Base-by-base conservation (phyloP, 2,113 vertebrate species). In the Epinephelus cyanopodus region DNA sequence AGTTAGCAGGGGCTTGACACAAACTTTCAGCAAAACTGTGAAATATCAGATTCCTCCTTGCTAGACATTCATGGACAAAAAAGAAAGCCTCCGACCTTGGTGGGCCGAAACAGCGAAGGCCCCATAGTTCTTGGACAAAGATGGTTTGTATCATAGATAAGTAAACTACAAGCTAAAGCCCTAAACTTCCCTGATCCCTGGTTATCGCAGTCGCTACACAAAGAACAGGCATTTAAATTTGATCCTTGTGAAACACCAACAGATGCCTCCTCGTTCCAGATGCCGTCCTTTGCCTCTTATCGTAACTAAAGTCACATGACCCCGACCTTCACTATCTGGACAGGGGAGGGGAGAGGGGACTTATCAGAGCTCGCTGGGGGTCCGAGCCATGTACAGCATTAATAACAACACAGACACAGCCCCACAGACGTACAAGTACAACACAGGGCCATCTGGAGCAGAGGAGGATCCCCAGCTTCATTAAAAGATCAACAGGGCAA, bases 401-500 rank as follows among this genome's bases (percentile, higher is more conserved):
- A 89, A 74, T 76, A 80, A 73, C 67, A 77, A 82, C 74, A 87
- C 54, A 61, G 19, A 75, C 68, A 70, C 23, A 2, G 42, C 27
- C 71, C 45, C 42, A 66, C 67, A 67, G 74, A 86, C 84, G 68
- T 87, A 71, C 66, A 84, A 76, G 72, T 74, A 90, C 56, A 74
- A 70, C 75, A 84, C 79, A 58, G 12, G 42, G 80, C 90, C 89
- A 94, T 93, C 92, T 95, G 91, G 93, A 89, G 68, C 75, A 68
- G 66, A 77, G 63, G 62, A 88, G 85, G 83, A 90, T 85, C 85
- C 72, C 64, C 67, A 45, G 86, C 78, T 84, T 90, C 89, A 92
- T 92, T 92, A 85, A 91, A 82, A 91, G 91, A 92, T 93, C 90
- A 91, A 87, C 87, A 82, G 73, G 70, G 72, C 70, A 60, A 56